A percentile compares a stretch with the other conserved stretches of the same genome.
phyloP scores from a whole-genome alignment of 2,888 invertebrate species.

The Ormyrus thymus region DNA sequence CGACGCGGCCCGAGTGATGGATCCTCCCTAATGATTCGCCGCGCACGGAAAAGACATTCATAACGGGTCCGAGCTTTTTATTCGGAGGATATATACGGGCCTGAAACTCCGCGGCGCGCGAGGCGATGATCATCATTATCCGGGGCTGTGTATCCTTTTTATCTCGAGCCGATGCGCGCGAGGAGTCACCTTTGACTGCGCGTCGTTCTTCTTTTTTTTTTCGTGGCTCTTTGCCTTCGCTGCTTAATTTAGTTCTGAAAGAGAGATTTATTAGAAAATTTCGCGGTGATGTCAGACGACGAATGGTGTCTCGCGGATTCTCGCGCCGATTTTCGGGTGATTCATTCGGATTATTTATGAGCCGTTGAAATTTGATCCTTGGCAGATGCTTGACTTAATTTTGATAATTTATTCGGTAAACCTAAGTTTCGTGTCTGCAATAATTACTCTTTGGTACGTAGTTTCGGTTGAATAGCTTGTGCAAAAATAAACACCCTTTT shows the following conservation, averaged over 20 bases:
- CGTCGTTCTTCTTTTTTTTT: too few species aligned
- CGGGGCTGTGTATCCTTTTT: background rate
- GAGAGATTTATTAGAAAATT: constrained; percentile 30
- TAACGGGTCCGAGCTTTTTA: constrained; percentile 24
- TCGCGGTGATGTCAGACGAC: background rate
- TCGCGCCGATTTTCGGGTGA: constrained; percentile 2
- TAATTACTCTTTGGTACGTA: too few species aligned
- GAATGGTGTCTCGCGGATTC: background rate
- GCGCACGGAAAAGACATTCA: background rate
- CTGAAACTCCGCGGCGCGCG: background rate
- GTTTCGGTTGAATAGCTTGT: too few species aligned
- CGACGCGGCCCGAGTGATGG: constrained; percentile 62
- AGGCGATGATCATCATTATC: too few species aligned
- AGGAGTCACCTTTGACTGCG: too few species aligned
- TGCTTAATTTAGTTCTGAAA: constrained; percentile 20
- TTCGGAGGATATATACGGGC: constrained; percentile 33
- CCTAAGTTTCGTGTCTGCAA: too few species aligned
- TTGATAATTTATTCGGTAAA: too few species aligned
- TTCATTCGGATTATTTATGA: background rate
- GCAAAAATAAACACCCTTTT: too few species aligned
- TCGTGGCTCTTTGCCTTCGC: too few species aligned
- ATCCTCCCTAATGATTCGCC: constrained; percentile 67
- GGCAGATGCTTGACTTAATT: background rate
- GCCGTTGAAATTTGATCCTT: background rate
- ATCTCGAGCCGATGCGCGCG: constrained; percentile 8